A percentile compares a stretch with the other conserved stretches of the same genome.
phyloP scores from a whole-genome alignment of 2,797 vertebrate genomes.

The Hippocampus kuda region DNA sequence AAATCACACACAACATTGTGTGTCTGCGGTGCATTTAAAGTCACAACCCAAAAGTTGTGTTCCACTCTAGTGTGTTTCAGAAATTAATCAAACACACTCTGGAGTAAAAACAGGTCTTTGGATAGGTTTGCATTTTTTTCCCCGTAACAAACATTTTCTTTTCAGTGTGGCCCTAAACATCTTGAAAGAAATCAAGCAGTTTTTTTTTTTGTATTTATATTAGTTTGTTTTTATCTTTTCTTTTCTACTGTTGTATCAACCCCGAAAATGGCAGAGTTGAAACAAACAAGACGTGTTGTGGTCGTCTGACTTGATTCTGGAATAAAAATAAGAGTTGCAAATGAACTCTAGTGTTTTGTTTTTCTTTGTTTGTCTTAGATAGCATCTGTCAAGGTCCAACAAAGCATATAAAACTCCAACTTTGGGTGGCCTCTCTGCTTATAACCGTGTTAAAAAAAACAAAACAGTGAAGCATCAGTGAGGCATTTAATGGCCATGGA shows the following conservation, averaged over 20 bases:
- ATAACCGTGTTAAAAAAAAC: background rate
- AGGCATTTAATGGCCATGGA: background rate
- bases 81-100: background rate
- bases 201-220: slow-evolving; percentile 65
- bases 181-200: slow-evolving; percentile 4
- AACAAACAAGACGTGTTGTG: slow-evolving; percentile 61
- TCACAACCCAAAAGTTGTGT: background rate
- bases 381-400: background rate
- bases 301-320: slow-evolving; percentile 65
- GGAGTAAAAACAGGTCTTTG: background rate
- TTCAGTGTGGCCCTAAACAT: slow-evolving; percentile 6
- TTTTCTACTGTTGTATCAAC: slow-evolving; percentile 67
- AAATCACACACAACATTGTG: no score
- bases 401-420: background rate
- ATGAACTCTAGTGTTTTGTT: slow-evolving; percentile 29
- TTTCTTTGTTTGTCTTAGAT: background rate
- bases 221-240: slow-evolving; percentile 48
- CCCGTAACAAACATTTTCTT: background rate
- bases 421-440: background rate
- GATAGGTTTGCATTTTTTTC: background rate
- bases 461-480: background rate
- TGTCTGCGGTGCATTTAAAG: no score
- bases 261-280: slow-evolving; percentile 57
- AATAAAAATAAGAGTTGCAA: slow-evolving; percentile 71
- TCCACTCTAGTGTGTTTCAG: no score